Conservation (phyloP, 2,888 invertebrate genomes). For the Pyrochroa serraticornis region DNA sequence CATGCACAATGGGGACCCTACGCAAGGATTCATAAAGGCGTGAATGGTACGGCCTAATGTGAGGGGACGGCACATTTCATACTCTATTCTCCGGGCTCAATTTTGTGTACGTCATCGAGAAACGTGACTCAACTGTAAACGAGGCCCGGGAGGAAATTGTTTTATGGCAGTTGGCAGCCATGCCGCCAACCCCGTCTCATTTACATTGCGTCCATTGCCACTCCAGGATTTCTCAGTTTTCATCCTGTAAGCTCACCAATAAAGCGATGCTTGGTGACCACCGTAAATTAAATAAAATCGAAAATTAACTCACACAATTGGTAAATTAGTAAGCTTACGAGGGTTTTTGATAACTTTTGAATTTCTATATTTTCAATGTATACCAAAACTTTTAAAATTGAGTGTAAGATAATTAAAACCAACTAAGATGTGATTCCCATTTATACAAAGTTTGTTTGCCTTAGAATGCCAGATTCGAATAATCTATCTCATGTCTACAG, state of each 20-base stretch:
- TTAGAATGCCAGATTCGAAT: too few relatives aligned
- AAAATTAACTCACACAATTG: too few relatives aligned
- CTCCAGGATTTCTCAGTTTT: slow-evolving; percentile 14
- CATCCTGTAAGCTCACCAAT: slow-evolving; percentile 9
- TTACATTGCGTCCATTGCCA: slow-evolving; percentile 37
- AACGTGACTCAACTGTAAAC: slow-evolving; percentile 57
- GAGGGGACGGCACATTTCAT: slow-evolving; percentile 49
- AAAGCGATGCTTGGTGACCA: too few relatives aligned
- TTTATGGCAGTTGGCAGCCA: slow-evolving; percentile 54
- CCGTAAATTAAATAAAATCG: too few relatives aligned
- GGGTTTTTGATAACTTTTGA: too few relatives aligned
- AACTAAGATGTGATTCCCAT: too few relatives aligned
- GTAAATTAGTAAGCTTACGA: too few relatives aligned
- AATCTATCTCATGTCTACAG: too few relatives aligned
- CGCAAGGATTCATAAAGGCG: slow-evolving; percentile 38
- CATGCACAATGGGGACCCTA: slow-evolving; percentile 42
- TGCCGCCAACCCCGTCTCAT: slow-evolving; percentile 41
- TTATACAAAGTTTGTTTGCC: too few relatives aligned
- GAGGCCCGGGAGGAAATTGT: slow-evolving; percentile 54
- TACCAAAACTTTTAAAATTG: too few relatives aligned
- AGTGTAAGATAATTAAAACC: too few relatives aligned
- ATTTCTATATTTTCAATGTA: too few relatives aligned
- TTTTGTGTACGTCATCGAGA: slow-evolving; percentile 57
- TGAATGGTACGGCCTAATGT: slow-evolving; percentile 35
- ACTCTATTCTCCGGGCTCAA: slow-evolving; percentile 53